A percentile compares a stretch with the other conserved stretches of the same genome.
These are phyloP conservation scores for Urocyon cinereoargenteus DNA, from an alignment of 2,797 vertebrate genomes.

Conservation along the genomic window DNA sequence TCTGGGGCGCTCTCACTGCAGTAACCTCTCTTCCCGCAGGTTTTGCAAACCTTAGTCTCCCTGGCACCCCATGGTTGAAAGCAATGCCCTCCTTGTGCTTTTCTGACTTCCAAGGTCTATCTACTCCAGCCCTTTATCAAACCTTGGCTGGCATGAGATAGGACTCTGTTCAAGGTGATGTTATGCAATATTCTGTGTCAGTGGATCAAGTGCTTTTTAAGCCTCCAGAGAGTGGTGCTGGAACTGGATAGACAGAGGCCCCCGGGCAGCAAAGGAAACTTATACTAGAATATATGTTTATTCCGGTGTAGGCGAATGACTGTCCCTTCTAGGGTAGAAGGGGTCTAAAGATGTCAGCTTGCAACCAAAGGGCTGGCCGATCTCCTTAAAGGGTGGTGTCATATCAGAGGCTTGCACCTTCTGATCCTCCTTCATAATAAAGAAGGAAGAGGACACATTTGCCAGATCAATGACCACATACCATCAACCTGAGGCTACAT, in stretches of 20 bases:
- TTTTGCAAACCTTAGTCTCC: background rate
- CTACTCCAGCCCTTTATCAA: accelerated
- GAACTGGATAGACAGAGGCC: background rate
- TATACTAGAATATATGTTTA: no score
- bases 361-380: background rate
- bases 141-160: background rate
- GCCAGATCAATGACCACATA: background rate
- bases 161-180: background rate
- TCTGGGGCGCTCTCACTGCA: background rate
- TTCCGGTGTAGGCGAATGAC: background rate
- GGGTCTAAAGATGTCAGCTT: background rate
- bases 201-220: background rate
- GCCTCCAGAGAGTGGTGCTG: background rate
- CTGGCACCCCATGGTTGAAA: background rate
- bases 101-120: background rate
- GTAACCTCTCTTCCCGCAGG: no score
- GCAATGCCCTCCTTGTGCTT: accelerated
- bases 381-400: background rate
- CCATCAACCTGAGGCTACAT: accelerated
- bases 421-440: background rate
- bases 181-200: no score
- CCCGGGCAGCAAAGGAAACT: background rate
- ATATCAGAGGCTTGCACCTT: background rate
- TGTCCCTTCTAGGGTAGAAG: background rate
- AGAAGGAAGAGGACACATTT: background rate